These are phyloP conservation scores for Theocolax elegans DNA, from an alignment of 1,140 invertebrate genomes.

Conservation along the genomic window DNA sequence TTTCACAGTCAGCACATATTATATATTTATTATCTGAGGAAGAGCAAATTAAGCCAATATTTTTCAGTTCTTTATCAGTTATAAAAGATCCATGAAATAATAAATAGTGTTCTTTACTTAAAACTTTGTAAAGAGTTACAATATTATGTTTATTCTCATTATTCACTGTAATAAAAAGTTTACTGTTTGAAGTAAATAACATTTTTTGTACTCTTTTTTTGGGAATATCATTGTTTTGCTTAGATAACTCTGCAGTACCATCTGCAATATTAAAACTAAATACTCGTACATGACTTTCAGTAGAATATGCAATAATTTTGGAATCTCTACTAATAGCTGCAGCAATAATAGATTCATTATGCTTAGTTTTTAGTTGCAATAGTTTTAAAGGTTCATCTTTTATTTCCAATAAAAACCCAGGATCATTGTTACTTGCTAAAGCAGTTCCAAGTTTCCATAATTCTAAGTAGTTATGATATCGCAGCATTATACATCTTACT, in stretches of 20 bases:
- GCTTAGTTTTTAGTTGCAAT: conserved; percentile 72
- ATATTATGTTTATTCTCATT: conserved; percentile 46
- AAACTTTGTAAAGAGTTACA: conserved; percentile 56
- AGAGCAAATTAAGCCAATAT: conserved; percentile 57
- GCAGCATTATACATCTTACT: conserved; percentile 74
- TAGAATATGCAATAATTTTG: conserved; percentile 80
- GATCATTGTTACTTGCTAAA: conserved; percentile 39
- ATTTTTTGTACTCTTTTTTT: conserved; percentile 57
- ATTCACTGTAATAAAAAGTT: conserved; percentile 57
- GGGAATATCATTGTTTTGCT: conserved; percentile 53
- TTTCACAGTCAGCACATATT: conserved; percentile 70
- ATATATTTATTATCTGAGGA: conserved; percentile 73
- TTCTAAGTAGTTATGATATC: conserved; percentile 75
- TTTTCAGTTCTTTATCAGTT: conserved; percentile 53
- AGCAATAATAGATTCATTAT: conserved; percentile 73
- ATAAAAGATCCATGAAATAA: conserved; percentile 49
- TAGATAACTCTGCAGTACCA: conserved; percentile 52
- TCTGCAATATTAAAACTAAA: conserved; percentile 73
- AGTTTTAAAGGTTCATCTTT: conserved; percentile 74
- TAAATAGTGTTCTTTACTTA: conserved; percentile 53
- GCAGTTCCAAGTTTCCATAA: conserved; percentile 72
- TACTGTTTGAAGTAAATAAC: conserved; percentile 62
- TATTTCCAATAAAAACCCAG: conserved; percentile 55
- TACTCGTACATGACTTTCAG: conserved; percentile 73
- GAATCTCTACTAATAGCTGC: conserved; percentile 76